Percentiles rank a stretch among this genome's conserved stretches.
Evolutionary conservation across 2,888 invertebrate genomes (phyloP).

Genomic region (Anthrax anthrax): DNA sequence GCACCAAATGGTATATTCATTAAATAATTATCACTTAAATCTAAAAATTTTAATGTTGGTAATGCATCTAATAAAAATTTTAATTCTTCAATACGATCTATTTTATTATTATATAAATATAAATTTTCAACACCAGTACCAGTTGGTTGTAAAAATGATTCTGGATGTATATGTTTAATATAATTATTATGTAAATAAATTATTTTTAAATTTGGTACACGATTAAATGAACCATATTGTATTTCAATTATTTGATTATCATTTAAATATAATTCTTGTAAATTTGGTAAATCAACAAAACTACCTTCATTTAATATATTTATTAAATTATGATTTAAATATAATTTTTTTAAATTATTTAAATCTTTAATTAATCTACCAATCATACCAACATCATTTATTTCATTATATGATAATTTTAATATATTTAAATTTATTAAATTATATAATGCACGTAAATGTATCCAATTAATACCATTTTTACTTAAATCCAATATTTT

Average conservation of each 20-base stretch:
- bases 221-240: slow-evolving; percentile 66
- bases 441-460: slow-evolving; percentile 54
- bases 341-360: slow-evolving; percentile 51
- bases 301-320: slow-evolving; percentile 59
- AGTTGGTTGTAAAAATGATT: slow-evolving; percentile 62
- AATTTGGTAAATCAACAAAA: slow-evolving; percentile 60
- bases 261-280: slow-evolving; percentile 52
- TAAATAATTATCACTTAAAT: slow-evolving; percentile 63
- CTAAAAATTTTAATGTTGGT: slow-evolving; percentile 61
- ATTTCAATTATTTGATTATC: slow-evolving; percentile 61
- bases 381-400: slow-evolving; percentile 67
- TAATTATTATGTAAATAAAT: slow-evolving; percentile 65
- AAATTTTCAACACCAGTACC: slow-evolving; percentile 64
- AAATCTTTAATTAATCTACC: slow-evolving; percentile 64
- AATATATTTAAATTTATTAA: slow-evolving; percentile 57
- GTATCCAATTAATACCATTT: slow-evolving; percentile 62
- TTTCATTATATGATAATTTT: slow-evolving; percentile 54
- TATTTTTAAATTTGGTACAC: slow-evolving; percentile 55
- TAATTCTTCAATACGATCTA: slow-evolving; percentile 59
- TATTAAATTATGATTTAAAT: slow-evolving; percentile 57
- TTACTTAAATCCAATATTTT: slow-evolving; percentile 58
- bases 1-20: slow-evolving; percentile 65
- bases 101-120: slow-evolving; percentile 59
- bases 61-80: slow-evolving; percentile 60
- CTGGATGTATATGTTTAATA: slow-evolving; percentile 62